These are phyloP conservation scores for Lepas anatifera DNA, from an alignment of 2,888 invertebrate species.

Conservation along the genomic window DNA sequence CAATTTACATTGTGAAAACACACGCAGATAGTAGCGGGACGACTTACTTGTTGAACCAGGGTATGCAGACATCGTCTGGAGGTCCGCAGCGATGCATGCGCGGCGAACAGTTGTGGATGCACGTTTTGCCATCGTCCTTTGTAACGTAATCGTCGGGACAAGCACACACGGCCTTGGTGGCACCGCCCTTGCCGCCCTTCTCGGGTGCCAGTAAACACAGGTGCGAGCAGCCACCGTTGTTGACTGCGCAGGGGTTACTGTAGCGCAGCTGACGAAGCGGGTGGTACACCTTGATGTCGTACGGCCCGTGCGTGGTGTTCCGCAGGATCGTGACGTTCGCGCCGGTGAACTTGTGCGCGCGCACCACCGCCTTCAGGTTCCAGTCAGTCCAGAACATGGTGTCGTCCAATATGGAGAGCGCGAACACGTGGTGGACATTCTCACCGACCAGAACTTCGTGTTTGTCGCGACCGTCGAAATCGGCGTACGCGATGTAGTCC, in stretches of 20 bases:
- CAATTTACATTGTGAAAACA: too few species aligned
- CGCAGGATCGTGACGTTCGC: conserved; percentile 54
- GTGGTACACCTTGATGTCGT: conserved; percentile 75
- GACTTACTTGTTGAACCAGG: conserved; percentile 63
- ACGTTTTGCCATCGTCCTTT: conserved; percentile 63
- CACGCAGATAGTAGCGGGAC: too few species aligned
- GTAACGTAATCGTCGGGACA: conserved; percentile 92
- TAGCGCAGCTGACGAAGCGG: conserved; percentile 72
- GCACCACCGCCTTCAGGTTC: conserved; percentile 84
- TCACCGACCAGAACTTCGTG: conserved; percentile 64
- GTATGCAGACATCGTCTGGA: conserved; percentile 55
- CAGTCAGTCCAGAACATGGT: conserved; percentile 94
- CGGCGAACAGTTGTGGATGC: conserved; percentile 84
- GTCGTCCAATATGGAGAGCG: conserved; percentile 86
- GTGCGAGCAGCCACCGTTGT: conserved; percentile 94
- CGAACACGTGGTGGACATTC: conserved; percentile 88
- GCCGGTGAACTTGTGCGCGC: conserved; percentile 80
- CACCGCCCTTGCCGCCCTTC: conserved; percentile 59
- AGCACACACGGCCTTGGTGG: conserved; percentile 67
- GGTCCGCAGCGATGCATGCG: conserved; percentile 67
- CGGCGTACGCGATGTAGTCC: conserved; percentile 90
- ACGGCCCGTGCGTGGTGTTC: conserved; percentile 89
- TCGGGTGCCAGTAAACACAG: conserved; percentile 79
- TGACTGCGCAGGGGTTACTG: conserved; percentile 75
- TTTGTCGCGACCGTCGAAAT: conserved; percentile 79